Percentiles rank a stretch among this genome's conserved stretches.
These are phyloP conservation scores for Galagoides demidoff DNA, from an alignment of 2,797 vertebrate species.

Conservation along the genomic window DNA sequence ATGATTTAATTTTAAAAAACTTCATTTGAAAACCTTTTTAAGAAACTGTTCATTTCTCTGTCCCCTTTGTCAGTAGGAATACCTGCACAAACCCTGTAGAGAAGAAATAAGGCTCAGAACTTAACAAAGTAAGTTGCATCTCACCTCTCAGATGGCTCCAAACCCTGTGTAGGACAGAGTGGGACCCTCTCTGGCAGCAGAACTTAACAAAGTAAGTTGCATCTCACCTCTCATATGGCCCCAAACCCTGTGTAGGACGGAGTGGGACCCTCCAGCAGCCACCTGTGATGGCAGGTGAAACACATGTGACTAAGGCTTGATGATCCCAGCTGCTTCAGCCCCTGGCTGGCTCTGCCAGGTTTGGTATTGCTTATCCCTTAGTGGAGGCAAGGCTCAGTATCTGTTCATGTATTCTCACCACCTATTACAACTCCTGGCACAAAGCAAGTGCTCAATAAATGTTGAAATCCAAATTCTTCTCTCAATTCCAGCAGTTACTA, in stretches of 20 bases:
- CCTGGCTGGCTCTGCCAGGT: background rate
- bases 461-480: conserved; percentile 17
- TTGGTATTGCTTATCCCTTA: background rate
- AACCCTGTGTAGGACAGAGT: background rate
- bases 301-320: background rate
- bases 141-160: background rate
- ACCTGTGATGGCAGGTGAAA: background rate
- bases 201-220: background rate
- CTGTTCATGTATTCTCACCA: background rate
- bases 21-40: no score
- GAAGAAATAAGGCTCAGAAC: background rate
- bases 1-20: no score
- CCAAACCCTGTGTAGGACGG: background rate
- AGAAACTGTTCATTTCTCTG: background rate
- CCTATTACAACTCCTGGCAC: background rate
- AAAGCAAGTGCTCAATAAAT: background rate
- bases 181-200: background rate
- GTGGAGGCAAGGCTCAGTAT: background rate
- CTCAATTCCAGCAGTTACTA: background rate
- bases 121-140: background rate
- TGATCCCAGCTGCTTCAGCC: background rate
- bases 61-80: background rate
- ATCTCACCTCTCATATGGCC: background rate
- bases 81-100: background rate
- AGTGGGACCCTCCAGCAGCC: background rate